A percentile compares a stretch with the other conserved stretches of the same genome.
phyloP scores from a whole-genome alignment of 2,888 invertebrate genomes.

The Phlogophora meticulosa region DNA sequence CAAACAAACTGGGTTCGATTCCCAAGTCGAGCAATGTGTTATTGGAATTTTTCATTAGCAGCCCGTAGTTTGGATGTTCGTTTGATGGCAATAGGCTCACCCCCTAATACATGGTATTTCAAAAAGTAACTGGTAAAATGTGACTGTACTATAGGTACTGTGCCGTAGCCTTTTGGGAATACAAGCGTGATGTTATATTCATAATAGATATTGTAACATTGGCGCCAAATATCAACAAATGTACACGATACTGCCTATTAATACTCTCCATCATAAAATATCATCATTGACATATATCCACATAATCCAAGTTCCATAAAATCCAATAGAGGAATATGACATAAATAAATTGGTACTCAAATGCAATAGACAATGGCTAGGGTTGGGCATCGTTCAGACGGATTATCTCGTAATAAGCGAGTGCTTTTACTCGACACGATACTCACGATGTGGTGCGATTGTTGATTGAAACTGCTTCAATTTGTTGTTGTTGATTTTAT shows the following conservation, averaged over 20 bases:
- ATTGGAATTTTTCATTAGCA: no score
- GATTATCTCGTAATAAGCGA: slow-evolving; percentile 72
- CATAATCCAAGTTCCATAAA: slow-evolving; percentile 76
- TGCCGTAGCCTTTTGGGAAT: no score
- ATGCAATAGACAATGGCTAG: slow-evolving; percentile 78
- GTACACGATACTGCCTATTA: slow-evolving; percentile 1
- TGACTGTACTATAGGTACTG: no score
- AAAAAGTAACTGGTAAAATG: no score
- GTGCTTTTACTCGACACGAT: slow-evolving; percentile 43
- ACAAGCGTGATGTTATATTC: no score
- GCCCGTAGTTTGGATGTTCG: no score
- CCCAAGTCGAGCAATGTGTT: no score
- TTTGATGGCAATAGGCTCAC: no score
- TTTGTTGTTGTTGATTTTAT: slow-evolving; percentile 8
- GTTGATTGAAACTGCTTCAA: slow-evolving; percentile 46
- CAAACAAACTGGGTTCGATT: no score
- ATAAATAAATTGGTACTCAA: slow-evolving; percentile 84
- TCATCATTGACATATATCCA: slow-evolving; percentile 53
- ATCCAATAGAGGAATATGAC: slow-evolving; percentile 82
- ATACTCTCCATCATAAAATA: slow-evolving; percentile 46
- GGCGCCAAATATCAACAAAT: no score
- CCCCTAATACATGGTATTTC: no score
- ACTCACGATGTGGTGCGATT: slow-evolving; percentile 20
- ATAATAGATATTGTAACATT: no score
- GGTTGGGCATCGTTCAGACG: slow-evolving; percentile 79